Evolutionary conservation across 2,113 vertebrate genomes (phyloP).

Genomic region (Osmerus mordax): DNA sequence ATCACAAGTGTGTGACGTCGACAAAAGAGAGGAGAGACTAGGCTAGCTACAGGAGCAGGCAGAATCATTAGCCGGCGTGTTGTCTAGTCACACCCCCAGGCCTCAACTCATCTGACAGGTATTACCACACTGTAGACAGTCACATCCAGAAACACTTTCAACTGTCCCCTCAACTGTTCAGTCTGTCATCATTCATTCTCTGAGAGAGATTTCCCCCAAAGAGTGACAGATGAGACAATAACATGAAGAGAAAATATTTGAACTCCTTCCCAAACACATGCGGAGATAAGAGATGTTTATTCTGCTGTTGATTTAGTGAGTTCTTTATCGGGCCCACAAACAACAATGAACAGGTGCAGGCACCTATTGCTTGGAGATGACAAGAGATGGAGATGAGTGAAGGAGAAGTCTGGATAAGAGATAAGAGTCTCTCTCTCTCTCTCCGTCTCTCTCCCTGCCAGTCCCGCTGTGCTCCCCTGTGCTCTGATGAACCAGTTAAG

Average conservation of each 20-base stretch:
- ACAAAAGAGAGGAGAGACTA: too few species aligned
- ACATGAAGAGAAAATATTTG: constrained; percentile 55
- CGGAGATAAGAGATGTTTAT: constrained; percentile 42
- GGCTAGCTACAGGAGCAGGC: too few species aligned
- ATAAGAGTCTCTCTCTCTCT: constrained; percentile 18
- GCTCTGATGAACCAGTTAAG: constrained; percentile 60
- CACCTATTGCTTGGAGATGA: constrained; percentile 57
- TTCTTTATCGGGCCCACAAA: constrained; percentile 51
- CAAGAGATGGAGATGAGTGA: constrained; percentile 63
- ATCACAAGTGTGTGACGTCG: too few species aligned
- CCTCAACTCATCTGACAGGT: constrained; percentile 18
- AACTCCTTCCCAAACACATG: constrained; percentile 44
- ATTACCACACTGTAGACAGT: background rate
- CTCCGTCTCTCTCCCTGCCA: constrained; percentile 5
- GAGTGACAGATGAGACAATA: constrained; percentile 54
- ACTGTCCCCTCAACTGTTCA: constrained; percentile 47
- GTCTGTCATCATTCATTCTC: constrained; percentile 61
- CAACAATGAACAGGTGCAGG: constrained; percentile 59
- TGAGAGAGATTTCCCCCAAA: constrained; percentile 47
- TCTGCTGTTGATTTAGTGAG: constrained; percentile 60
- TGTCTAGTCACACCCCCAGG: constrained; percentile 22
- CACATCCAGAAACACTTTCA: constrained; percentile 52
- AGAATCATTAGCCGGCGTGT: too few species aligned
- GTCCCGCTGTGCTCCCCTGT: constrained; percentile 29
- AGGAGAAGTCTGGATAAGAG: constrained; percentile 46